Conservation (phyloP, 2,113 vertebrate genomes). For the Pollimyrus isidori region DNA sequence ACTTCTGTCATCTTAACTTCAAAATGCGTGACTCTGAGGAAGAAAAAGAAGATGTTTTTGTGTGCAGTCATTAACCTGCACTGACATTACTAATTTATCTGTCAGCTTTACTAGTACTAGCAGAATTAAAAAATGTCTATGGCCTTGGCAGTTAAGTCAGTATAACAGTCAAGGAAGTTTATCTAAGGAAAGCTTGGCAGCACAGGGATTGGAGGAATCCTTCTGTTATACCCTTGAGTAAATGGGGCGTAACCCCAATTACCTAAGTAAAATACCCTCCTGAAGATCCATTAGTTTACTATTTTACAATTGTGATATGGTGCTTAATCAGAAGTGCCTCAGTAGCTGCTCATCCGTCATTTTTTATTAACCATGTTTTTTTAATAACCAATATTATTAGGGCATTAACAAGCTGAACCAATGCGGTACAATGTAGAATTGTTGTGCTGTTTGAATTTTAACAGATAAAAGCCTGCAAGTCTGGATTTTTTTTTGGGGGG, state of each 20-base stretch:
- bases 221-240: not conserved
- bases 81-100: not conserved
- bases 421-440: not conserved
- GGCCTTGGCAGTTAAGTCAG: not conserved
- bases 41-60: not conserved
- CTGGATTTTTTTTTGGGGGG: not conserved
- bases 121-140: not conserved
- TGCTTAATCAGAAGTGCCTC: not conserved
- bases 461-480: not conserved
- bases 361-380: not conserved
- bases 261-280: not conserved
- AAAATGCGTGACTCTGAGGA: not conserved
- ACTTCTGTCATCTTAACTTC: not conserved
- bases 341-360: not conserved
- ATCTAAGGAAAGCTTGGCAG: not conserved
- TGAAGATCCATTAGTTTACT: slow-evolving; percentile 2
- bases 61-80: not conserved
- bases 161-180: not conserved
- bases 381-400: not conserved
- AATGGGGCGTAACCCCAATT: not conserved
- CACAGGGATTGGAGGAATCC: not conserved
- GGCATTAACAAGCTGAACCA: not conserved
- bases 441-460: not conserved
- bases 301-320: not conserved
- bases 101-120: not conserved